phyloP scores from a whole-genome alignment of 2,888 invertebrate genomes.

The Drosophila paracracens region DNA sequence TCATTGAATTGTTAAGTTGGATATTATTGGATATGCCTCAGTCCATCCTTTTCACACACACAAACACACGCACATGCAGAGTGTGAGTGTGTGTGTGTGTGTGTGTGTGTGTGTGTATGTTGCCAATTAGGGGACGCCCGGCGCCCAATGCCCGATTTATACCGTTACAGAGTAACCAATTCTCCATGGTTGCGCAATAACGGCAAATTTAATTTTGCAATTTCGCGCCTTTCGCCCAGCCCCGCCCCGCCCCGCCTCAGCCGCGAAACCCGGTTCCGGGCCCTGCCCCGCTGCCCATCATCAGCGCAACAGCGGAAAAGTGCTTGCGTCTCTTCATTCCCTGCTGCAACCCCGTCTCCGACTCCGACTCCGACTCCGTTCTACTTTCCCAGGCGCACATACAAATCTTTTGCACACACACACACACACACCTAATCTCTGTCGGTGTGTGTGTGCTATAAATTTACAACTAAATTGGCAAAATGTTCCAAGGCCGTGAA shows the following conservation, averaged over 20 bases:
- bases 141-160: constrained; percentile 60
- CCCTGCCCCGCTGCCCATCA: constrained; percentile 10
- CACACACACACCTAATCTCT: constrained; percentile 51
- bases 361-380: constrained; percentile 4
- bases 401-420: constrained; percentile 46
- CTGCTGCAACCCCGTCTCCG: constrained; percentile 8
- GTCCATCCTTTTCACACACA: constrained; percentile 7
- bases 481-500: constrained; percentile 55
- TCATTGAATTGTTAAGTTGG: constrained; percentile 36
- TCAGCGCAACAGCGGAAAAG: constrained; percentile 10
- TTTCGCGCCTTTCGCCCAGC: constrained; percentile 66
- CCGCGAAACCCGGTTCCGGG: neutral
- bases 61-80: neutral
- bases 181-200: constrained; percentile 81
- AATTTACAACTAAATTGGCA: constrained; percentile 70
- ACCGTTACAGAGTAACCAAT: constrained; percentile 75
- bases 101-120: constrained; percentile 13
- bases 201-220: constrained; percentile 79
- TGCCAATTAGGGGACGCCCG: constrained; percentile 56
- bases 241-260: constrained; percentile 10
- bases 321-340: neutral
- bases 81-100: neutral
- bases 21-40: constrained; percentile 29
- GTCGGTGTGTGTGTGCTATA: constrained; percentile 50
- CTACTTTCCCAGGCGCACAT: constrained; percentile 46